These are phyloP conservation scores for Elachura formosa DNA, from an alignment of 2,113 vertebrate species.

Conservation along the genomic window DNA sequence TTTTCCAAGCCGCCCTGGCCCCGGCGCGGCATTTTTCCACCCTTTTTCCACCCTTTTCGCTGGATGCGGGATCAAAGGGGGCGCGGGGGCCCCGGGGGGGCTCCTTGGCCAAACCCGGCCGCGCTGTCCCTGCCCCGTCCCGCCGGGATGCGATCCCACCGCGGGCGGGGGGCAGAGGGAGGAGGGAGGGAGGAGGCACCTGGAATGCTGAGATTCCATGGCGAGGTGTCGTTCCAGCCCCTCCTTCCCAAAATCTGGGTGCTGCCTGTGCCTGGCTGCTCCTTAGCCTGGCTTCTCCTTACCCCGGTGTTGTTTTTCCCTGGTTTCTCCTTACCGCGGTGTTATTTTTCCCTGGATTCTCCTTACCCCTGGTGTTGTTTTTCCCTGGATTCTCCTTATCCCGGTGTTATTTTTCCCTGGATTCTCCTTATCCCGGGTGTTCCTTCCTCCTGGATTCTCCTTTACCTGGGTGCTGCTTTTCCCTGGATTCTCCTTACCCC, in stretches of 20 bases:
- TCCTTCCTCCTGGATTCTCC: not conserved
- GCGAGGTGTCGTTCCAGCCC: not conserved
- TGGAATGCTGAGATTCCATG: fast-evolving
- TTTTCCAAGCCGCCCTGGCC: not conserved
- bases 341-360: not conserved
- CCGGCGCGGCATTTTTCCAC: not conserved
- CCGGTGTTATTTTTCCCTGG: not conserved
- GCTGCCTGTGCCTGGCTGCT: not conserved
- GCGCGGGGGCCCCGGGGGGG: not conserved
- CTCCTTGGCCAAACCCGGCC: not conserved
- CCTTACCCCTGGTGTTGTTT: not conserved
- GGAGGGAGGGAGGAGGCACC: not conserved
- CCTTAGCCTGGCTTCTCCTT: not conserved
- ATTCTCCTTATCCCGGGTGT: too few relatives aligned
- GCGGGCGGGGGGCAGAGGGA: fast-evolving
- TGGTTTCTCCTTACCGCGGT: not conserved
- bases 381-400: not conserved
- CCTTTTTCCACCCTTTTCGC: not conserved
- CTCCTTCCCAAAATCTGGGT: not conserved
- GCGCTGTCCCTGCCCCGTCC: not conserved
- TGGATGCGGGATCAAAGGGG: not conserved
- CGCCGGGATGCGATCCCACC: not conserved
- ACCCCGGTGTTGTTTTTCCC: fast-evolving
- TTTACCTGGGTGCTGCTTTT: not conserved
- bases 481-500: not conserved